Evolutionary conservation across 1,140 invertebrate genomes (phyloP), one percentile per base, ranked within the genome.

Genomic region (Drosophila aff.): DNA sequence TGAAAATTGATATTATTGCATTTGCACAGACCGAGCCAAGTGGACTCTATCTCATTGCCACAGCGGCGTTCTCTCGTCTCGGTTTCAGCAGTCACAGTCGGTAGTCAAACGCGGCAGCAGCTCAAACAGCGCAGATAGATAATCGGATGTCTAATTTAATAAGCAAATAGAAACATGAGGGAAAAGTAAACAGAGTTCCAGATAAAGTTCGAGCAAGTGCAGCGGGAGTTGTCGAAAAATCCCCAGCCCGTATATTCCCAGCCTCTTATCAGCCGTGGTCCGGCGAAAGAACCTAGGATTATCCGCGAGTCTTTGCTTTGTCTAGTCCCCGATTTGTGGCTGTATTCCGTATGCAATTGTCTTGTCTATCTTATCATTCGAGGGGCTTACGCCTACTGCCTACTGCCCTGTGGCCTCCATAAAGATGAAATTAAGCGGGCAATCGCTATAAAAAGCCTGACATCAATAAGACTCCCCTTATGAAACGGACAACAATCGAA

Each of bases 1-100:
- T 83, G 81, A 90, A 85, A 89, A 89, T 89, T 85, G 86, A 90
- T 90, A 90, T 85, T 90, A 79, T 82, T 76, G 75, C 86, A 82
- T 90, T 86, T 76, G 82, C 81, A 81, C 73, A 85, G 81, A 58
- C 74, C 65, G 69, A 59, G 58, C 69, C 63, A 89, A 55, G 53
- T 64, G 49, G 81, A 74, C 84, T 68, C 63, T 68, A 83, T 78
- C 84, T 89, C 76, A 84, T 84, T 77, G 67, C 68, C 68, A 41
- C 53, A 71, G 61, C 67, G 53, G 72, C 57, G 76, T 40, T 62
- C 72, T 78, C 69, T 40, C 55, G 38, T 65, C 50, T 66, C 62
- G 31, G 49, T 86, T 76, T 65, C 41, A 79, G 63, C 75, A 76
- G 67, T 55, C 53, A 46, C 41, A 40, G 23, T 55, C 52, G 21